phyloP scores from a whole-genome alignment of 2,888 invertebrate genomes.

The Hemicrepidius hirtus region DNA sequence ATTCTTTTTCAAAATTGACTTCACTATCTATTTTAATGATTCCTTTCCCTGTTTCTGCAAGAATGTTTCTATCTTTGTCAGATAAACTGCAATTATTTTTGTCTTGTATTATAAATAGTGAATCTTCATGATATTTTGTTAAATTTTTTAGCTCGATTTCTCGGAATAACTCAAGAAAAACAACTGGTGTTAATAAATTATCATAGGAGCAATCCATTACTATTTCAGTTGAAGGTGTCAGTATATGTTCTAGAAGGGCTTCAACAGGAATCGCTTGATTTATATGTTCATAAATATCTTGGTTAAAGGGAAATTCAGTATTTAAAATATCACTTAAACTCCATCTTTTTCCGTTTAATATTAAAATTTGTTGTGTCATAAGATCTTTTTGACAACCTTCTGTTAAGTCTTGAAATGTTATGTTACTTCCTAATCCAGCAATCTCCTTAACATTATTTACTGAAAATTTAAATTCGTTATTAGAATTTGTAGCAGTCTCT shows the following conservation, averaged over 20 bases:
- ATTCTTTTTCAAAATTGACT: conserved; percentile 24
- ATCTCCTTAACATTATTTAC: conserved; percentile 1
- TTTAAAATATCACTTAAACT: conserved; percentile 33
- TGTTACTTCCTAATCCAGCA: conserved; percentile 29
- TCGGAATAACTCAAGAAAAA: conserved; percentile 20
- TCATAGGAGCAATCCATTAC: conserved; percentile 26
- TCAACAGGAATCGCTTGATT: conserved; percentile 11
- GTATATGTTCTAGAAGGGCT: conserved; percentile 26
- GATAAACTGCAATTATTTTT: background rate
- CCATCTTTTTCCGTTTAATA: conserved; percentile 13
- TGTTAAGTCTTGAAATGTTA: conserved; percentile 35
- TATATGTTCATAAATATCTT: conserved; percentile 19
- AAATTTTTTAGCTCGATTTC: conserved; percentile 20
- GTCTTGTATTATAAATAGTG: conserved; percentile 24
- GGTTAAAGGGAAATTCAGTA: background rate
- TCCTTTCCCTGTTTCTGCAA: background rate
- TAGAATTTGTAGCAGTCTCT: background rate
- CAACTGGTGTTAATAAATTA: conserved; percentile 19
- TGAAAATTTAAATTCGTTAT: background rate
- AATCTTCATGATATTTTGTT: background rate
- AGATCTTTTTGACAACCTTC: conserved; percentile 31
- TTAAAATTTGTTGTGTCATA: conserved; percentile 24
- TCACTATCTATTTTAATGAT: conserved; percentile 5
- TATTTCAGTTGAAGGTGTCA: background rate
- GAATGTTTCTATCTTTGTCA: background rate